Evolutionary conservation across 2,113 vertebrate species (phyloP).

Genomic region (Eptatretus burgeri): DNA sequence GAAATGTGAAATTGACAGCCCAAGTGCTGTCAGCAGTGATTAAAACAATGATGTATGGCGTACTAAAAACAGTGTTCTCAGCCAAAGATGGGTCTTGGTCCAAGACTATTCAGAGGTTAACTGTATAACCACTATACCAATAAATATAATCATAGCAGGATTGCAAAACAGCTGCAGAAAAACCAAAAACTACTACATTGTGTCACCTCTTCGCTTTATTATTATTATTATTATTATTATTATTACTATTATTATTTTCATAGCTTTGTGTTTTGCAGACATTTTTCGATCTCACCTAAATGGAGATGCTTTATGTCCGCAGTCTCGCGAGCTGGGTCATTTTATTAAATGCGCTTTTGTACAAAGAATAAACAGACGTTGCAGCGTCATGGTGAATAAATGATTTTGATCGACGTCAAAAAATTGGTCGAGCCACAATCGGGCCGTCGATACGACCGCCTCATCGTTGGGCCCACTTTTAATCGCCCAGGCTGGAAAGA

Average conservation of each 20-base stretch:
- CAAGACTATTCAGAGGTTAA: neutral
- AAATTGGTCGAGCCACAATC: neutral
- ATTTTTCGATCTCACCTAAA: neutral
- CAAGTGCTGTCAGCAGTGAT: too few relatives aligned
- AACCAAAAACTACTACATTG: neutral
- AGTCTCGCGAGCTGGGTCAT: neutral
- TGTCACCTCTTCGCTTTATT: slow-evolving; percentile 2
- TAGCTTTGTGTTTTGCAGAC: neutral
- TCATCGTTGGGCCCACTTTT: neutral
- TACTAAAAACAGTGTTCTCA: neutral
- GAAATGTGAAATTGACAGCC: too few relatives aligned
- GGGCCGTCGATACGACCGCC: neutral
- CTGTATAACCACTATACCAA: neutral
- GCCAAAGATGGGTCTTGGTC: neutral
- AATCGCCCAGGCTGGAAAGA: neutral
- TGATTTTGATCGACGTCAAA: neutral
- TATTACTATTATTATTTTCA: neutral
- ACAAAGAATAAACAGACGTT: neutral
- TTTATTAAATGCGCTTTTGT: neutral
- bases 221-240: neutral
- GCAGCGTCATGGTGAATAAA: neutral
- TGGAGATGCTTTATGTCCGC: neutral
- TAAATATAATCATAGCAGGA: neutral
- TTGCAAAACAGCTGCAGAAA: neutral
- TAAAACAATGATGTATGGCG: neutral